Evolutionary conservation across 1,140 invertebrate genomes (phyloP), one percentile per base, ranked within the genome.

Genomic region (Eufriesea mexicana): DNA sequence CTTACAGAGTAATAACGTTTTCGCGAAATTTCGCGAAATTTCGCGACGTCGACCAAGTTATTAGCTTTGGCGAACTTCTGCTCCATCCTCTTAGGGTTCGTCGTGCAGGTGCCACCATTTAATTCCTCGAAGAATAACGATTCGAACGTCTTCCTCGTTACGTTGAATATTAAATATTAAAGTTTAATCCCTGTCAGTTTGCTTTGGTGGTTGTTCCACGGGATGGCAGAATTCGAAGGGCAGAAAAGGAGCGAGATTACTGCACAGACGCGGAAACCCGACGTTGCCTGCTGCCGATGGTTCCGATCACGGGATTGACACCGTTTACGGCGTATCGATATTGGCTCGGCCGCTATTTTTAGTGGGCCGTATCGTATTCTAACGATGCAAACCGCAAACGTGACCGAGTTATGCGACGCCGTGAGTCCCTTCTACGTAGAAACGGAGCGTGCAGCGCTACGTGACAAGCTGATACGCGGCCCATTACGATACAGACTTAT

Each of bases 361-460:
- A 89, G 85, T 81, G 78, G 81, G 72, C 62, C 79, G 82, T 82
- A 80, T 79, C 84, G 84, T 85, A 78, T 89, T 87, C 87, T 89
- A 89, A 89, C 83, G 85, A 85, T 85, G 85, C 85, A 85, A 87
- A 89, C 87, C 85, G 83, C 87, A 87, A 89, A 89, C 83, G 83
- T 86, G 87, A 89, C 87, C 87, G 87, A 89, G 87, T 89, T 87
- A 89, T 84, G 83, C 85, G 85, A 88, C 62, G 61, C 12, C 14
- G 54, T 49, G 23, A 28, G 35, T 35, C 71, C 47, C 59, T 64
- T 74, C 35, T 51, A 66, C 47, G 49, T 51, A 47, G 64, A 83
- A 45, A 49, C 66, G 57, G 64, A 51, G 28, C 71, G 47, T 42
- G 57, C 57, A 35, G 42, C n/a, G 28, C 28, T 47, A 74, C 71